Evolutionary conservation across 2,797 vertebrate species (phyloP), one percentile per base, ranked within the genome.

Genomic region (Tolypeutes matacus): DNA sequence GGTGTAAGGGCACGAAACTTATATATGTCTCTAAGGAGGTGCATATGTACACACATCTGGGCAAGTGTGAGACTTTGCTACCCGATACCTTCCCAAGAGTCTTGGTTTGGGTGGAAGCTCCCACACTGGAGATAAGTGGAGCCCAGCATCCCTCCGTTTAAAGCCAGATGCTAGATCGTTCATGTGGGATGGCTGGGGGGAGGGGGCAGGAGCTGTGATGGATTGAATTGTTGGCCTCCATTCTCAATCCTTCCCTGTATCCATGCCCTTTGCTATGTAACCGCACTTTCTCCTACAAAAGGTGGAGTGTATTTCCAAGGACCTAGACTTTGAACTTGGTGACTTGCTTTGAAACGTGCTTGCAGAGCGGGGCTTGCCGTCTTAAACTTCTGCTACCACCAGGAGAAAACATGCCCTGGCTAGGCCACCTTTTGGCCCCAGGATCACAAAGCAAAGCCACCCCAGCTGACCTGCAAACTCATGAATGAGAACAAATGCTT

Each of bases 281-380:
- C 17, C 53, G 49, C 20, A 83, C 56, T 81, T 89, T 92, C 39
- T 72, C 20, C 49, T 49, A 53, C 49, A 51, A 80, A 69, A 84
- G 27, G 31, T 77, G 1, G 17, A 62, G 34, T 81, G 36, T 81
- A 25, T 81, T 85, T 81, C 21, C 18, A 75, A 92, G 65, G 82
- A 77, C 13, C 36, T 72, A 58, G 86, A n/a, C 85, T 91, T 56
- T 87, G 81, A 81, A 60, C 27, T 56, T 56, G 18, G 53, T 84
- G 65, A 92, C 51, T 75, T 94, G 73, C 60, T 92, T 92, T 89
- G 72, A 89, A 80, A 87, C 49, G 58, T 78, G 12, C 67, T 93
- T 83, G 80, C 5, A 46, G 6, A 39, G 21, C 65, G 53, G 83
- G 49, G 39, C 29, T 36, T 88, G 53, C 88, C 53, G 49, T 85